Evolutionary conservation across 2,888 invertebrate genomes (phyloP), one percentile per base, ranked within the genome.

Genomic region (Rotaria macrura): DNA sequence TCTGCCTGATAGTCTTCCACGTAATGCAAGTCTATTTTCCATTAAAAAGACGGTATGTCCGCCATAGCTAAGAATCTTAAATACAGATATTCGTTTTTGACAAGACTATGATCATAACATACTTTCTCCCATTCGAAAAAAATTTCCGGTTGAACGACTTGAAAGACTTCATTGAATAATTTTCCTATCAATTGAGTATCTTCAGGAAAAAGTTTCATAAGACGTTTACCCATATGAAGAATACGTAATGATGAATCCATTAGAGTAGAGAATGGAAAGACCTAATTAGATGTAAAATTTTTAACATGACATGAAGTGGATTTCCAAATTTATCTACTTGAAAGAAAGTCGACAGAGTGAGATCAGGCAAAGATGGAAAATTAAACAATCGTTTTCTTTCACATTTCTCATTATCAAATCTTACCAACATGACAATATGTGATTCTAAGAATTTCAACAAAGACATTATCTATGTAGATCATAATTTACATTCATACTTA

Each of bases 351-450:
- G 12, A 3, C 23, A 3, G 0, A 0, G 0, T 43, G 25, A 79
- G 0, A 43, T 25, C 25, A 4, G 79, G 43, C n/a, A 79, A 43
- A n/a, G 25, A 12, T 43, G 79, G 43, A 23, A 79, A 9, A 25
- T 40, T n/a, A 14, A 40, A 40, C 2, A 43, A 23, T 23, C 43
- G 79, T 14, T 43, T 79, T n/a, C 0, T 6, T 43, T 23, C 23
- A 79, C 7, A 9, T 20, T 34, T 34, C 6, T 29, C 17, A n/a
- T 86, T 86, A n/a, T 84, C 29, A 52, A 86, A 86, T 34, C 84
- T 38, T 14, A 86, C 55, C 49, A 79, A 40, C 43, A 74, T 84
- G 14, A 84, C 29, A 29, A 86, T 79, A 65, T 84, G 74, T 12
- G 72, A 49, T 14, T 54, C 86, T 86, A 79, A 79, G 7, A 43